These are phyloP conservation scores for Drosophila sulfurigaster DNA, from an alignment of 1,140 invertebrate species.

Conservation along the genomic window DNA sequence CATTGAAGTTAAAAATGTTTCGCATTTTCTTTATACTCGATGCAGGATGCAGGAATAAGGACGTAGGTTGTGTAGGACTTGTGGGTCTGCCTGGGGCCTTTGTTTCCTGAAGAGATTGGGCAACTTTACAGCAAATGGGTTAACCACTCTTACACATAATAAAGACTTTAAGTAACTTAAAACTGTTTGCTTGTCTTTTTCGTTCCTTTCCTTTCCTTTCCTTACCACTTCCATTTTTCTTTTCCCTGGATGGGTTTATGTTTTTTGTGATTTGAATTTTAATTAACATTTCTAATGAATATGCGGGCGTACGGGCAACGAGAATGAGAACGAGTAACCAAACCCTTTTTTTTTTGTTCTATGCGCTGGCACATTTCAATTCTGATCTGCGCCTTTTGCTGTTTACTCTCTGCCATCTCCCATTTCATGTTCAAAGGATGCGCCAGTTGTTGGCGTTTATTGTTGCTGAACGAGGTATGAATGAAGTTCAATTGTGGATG, in stretches of 20 bases:
- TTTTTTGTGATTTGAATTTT: slow-evolving; percentile 78
- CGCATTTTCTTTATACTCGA: slow-evolving; percentile 63
- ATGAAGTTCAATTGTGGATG: neutral
- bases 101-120: slow-evolving; percentile 30
- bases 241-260: slow-evolving; percentile 31
- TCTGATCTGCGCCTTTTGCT: slow-evolving; percentile 16
- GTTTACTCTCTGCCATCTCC: slow-evolving; percentile 9
- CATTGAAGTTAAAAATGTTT: slow-evolving; percentile 35
- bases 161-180: slow-evolving; percentile 83
- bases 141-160: slow-evolving; percentile 82
- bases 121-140: slow-evolving; percentile 54
- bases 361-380: slow-evolving; percentile 35
- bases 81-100: slow-evolving; percentile 31
- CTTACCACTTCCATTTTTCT: slow-evolving; percentile 22
- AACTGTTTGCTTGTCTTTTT: slow-evolving; percentile 77
- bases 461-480: neutral
- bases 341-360: neutral
- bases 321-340: too few relatives aligned
- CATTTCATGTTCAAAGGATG: slow-evolving; percentile 20
- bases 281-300: slow-evolving; percentile 78
- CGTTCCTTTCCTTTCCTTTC: slow-evolving; percentile 39
- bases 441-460: slow-evolving; percentile 1
- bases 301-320: slow-evolving; percentile 36
- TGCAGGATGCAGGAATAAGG: slow-evolving; percentile 6
- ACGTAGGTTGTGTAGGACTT: neutral